Evolutionary conservation across 1,140 invertebrate genomes (phyloP).

Genomic region (Tetramorium alpestre): DNA sequence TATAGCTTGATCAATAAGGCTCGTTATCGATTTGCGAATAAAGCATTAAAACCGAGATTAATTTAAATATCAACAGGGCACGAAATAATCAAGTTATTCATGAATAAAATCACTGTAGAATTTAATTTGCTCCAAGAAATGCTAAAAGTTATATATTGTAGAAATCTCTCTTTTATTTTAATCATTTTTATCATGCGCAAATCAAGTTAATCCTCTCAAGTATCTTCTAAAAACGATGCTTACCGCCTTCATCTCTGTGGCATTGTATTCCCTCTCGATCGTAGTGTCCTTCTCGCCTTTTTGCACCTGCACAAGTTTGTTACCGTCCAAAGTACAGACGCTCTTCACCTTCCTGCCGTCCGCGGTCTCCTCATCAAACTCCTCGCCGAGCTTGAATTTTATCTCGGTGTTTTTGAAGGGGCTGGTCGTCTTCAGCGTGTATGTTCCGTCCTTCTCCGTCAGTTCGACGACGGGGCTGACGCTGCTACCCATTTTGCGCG

Average conservation of each 20-base stretch:
- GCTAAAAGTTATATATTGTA: not conserved
- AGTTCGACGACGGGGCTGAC: conserved; percentile 92
- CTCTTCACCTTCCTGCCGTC: conserved; percentile 94
- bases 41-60: not conserved
- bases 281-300: conserved; percentile 88
- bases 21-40: not conserved
- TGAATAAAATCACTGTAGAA: not conserved
- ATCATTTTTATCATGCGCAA: not conserved
- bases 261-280: conserved; percentile 89
- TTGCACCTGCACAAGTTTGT: conserved; percentile 90
- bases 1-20: not conserved
- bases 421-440: conserved; percentile 91
- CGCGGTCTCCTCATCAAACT: conserved; percentile 94
- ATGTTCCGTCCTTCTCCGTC: conserved; percentile 89
- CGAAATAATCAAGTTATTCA: not conserved
- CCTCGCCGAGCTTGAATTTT: conserved; percentile 92
- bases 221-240: conserved; percentile 61
- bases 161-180: not conserved
- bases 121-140: not conserved
- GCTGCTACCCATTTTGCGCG: conserved; percentile 90
- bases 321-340: conserved; percentile 88
- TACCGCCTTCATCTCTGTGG: conserved; percentile 90
- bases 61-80: not conserved
- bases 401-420: conserved; percentile 94
- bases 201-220: not conserved